Evolutionary conservation across 2,888 invertebrate species (phyloP).

Genomic region (Protophormia terraenovae): DNA sequence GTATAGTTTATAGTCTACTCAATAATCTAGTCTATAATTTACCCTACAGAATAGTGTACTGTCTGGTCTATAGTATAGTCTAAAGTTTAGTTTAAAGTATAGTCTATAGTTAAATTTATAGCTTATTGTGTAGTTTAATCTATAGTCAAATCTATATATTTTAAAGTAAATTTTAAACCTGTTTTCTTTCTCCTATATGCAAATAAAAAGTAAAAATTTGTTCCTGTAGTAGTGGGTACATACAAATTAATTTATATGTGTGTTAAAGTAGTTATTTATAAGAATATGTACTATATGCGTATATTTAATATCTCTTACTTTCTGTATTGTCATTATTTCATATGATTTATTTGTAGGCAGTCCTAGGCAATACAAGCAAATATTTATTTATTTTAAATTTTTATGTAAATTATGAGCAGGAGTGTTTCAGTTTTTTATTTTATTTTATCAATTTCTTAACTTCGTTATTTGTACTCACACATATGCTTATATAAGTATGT

Average conservation of each 20-base stretch:
- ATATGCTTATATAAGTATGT: not conserved
- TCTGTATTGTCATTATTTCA: not conserved
- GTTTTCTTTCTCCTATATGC: not conserved
- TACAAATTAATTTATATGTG: not conserved
- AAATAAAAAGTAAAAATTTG: not conserved
- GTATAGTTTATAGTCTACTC: too few relatives aligned
- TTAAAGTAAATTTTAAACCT: not conserved
- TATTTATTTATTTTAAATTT: conserved; percentile 21
- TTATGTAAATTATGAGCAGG: not conserved
- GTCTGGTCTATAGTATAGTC: too few relatives aligned
- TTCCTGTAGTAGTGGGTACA: not conserved
- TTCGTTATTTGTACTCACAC: not conserved
- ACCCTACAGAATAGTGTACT: too few relatives aligned
- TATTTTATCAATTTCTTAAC: not conserved
- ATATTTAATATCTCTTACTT: not conserved
- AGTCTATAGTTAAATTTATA: too few relatives aligned
- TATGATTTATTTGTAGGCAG: conserved; percentile 38
- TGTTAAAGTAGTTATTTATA: not conserved
- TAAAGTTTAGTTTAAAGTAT: too few relatives aligned
- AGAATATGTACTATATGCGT: not conserved
- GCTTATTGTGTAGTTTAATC: too few relatives aligned
- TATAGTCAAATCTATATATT: too few relatives aligned
- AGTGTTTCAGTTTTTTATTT: not conserved
- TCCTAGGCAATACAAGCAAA: conserved; percentile 1
- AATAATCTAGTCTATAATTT: too few relatives aligned